phyloP scores from a whole-genome alignment of 2,797 vertebrate genomes.

The Artibeus lituratus region DNA sequence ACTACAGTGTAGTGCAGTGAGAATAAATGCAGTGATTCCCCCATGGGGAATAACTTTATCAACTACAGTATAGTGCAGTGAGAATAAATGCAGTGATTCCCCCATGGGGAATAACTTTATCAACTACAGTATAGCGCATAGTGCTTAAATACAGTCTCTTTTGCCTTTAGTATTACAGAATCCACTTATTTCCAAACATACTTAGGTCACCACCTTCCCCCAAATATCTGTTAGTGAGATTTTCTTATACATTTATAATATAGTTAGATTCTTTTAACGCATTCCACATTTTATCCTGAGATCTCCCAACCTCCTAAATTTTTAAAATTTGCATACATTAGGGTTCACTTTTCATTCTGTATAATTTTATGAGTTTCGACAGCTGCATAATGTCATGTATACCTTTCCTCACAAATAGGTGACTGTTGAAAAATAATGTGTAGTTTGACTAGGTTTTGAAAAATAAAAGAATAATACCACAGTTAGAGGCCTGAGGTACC shows the following conservation, averaged over 20 bases:
- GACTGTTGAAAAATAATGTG: neutral
- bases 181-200: neutral
- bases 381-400: neutral
- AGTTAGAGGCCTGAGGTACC: neutral
- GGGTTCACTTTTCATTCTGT: neutral
- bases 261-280: neutral
- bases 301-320: neutral
- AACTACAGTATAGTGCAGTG: no score
- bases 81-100: no score
- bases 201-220: neutral
- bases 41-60: no score
- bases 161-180: neutral
- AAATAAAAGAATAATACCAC: neutral
- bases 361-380: neutral
- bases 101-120: neutral
- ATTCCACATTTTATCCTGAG: neutral
- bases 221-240: neutral
- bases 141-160: neutral
- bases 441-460: neutral
- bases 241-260: neutral
- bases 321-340: neutral
- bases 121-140: neutral
- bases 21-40: no score
- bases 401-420: neutral
- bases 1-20: neutral